phyloP scores from a whole-genome alignment of 2,113 vertebrate genomes.

The Campylorhamphus procurvoides region DNA sequence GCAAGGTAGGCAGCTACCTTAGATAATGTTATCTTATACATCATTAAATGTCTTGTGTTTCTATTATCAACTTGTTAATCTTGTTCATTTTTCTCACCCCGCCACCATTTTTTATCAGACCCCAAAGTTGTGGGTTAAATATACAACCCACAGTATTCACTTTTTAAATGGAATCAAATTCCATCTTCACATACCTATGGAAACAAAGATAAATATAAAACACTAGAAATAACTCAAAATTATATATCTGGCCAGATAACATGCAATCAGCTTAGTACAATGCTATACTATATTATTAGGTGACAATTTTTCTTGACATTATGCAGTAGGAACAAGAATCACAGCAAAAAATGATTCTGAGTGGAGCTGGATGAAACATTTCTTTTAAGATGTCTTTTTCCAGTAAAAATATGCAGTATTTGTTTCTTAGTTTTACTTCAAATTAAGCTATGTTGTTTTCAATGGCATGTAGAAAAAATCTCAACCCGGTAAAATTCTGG shows the following conservation, averaged over 20 bases:
- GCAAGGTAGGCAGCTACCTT: background rate
- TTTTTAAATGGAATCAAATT: background rate
- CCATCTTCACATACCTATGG: background rate
- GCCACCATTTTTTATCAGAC: background rate
- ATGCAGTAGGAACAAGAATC: background rate
- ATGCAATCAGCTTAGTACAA: background rate
- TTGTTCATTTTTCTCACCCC: background rate
- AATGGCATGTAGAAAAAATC: background rate
- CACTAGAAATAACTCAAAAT: background rate
- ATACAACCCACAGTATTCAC: background rate
- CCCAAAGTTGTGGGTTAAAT: background rate
- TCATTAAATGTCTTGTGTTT: background rate
- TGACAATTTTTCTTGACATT: background rate
- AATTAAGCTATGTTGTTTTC: background rate
- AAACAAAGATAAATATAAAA: background rate
- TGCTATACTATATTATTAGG: background rate
- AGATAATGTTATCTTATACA: background rate
- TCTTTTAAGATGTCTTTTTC: background rate
- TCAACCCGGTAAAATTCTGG: background rate
- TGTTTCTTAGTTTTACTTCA: background rate
- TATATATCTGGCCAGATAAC: background rate
- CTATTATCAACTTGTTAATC: background rate
- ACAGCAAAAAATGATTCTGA: background rate
- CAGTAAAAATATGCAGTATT: background rate
- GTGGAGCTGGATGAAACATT: background rate